Percentiles rank a stretch among this genome's conserved stretches.
Evolutionary conservation across 2,113 vertebrate species (phyloP).

Genomic region (Syngnathoides biaculeatus): DNA sequence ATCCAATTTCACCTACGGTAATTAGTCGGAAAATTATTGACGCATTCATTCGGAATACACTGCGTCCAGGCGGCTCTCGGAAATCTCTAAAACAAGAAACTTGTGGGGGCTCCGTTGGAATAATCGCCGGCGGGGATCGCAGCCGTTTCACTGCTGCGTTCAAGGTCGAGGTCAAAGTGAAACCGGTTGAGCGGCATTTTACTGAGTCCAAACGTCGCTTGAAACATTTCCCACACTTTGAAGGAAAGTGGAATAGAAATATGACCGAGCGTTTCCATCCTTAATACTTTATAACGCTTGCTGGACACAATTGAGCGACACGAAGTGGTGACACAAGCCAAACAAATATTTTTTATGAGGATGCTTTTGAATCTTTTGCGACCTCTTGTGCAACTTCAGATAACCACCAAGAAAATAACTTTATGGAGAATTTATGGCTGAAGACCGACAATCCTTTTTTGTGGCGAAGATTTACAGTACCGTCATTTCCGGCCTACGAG

Average conservation of each 20-base stretch:
- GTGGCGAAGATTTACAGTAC: too few relatives aligned
- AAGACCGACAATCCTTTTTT: background rate
- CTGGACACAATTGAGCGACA: background rate
- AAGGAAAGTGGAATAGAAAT: background rate
- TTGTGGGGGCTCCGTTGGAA: too few relatives aligned
- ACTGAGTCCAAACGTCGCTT: background rate
- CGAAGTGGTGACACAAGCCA: background rate
- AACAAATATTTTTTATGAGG: background rate
- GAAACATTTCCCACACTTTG: background rate
- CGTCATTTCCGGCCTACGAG: too few relatives aligned
- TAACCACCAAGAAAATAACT: background rate
- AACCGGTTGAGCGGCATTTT: background rate
- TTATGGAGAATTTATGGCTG: background rate
- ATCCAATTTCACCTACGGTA: too few relatives aligned
- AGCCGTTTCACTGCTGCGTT: too few relatives aligned
- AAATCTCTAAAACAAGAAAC: too few relatives aligned
- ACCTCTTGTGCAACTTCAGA: background rate
- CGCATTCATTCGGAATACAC: too few relatives aligned
- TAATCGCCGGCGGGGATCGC: too few relatives aligned
- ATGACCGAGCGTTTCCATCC: background rate
- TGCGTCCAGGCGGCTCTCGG: too few relatives aligned
- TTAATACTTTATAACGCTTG: background rate
- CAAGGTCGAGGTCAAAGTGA: background rate
- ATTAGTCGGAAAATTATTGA: too few relatives aligned
- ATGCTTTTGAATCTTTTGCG: background rate